Percentiles rank a stretch among this genome's conserved stretches.
These are phyloP conservation scores for Melanargia galathea DNA, from an alignment of 2,888 invertebrate genomes.

Conservation along the genomic window DNA sequence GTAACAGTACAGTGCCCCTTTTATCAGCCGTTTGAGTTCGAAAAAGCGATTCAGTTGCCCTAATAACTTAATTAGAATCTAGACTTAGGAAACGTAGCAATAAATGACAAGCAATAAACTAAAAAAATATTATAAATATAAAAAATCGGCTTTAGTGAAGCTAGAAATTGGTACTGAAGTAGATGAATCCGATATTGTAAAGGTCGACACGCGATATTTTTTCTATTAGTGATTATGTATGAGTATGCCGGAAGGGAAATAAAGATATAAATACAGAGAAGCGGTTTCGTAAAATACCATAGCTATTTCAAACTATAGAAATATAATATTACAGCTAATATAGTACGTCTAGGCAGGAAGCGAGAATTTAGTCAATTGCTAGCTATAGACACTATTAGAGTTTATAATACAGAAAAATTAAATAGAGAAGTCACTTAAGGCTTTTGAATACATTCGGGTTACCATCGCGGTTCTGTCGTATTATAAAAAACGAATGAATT, in stretches of 20 bases:
- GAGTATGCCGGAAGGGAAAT: constrained; percentile 59
- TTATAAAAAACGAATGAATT: constrained; percentile 55
- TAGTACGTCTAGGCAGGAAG: constrained; percentile 74
- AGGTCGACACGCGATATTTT: constrained; percentile 71
- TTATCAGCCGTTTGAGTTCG: constrained; percentile 23
- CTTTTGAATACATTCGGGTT: constrained; percentile 61
- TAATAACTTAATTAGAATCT: constrained; percentile 46
- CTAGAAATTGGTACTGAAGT: constrained; percentile 79
- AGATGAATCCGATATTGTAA: constrained; percentile 68
- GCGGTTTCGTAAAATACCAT: constrained; percentile 72
- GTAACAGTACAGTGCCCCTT: constrained; percentile 2
- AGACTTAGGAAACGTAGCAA: constrained; percentile 74
- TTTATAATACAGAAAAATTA: constrained; percentile 60
- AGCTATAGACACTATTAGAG: constrained; percentile 75
- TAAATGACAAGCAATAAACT: constrained; percentile 75
- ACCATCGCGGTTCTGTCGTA: constrained; percentile 58
- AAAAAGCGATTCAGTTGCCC: constrained; percentile 32
- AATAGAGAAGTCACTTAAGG: constrained; percentile 67
- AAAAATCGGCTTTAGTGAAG: constrained; percentile 73
- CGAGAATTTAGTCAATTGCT: constrained; percentile 79
- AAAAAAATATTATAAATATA: constrained; percentile 54
- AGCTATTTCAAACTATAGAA: constrained; percentile 71
- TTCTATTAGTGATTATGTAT: constrained; percentile 62
- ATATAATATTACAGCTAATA: constrained; percentile 61
- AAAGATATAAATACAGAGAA: constrained; percentile 53